Evolutionary conservation across 2,113 vertebrate genomes (phyloP).

Genomic region (Corvus hawaiiensis): DNA sequence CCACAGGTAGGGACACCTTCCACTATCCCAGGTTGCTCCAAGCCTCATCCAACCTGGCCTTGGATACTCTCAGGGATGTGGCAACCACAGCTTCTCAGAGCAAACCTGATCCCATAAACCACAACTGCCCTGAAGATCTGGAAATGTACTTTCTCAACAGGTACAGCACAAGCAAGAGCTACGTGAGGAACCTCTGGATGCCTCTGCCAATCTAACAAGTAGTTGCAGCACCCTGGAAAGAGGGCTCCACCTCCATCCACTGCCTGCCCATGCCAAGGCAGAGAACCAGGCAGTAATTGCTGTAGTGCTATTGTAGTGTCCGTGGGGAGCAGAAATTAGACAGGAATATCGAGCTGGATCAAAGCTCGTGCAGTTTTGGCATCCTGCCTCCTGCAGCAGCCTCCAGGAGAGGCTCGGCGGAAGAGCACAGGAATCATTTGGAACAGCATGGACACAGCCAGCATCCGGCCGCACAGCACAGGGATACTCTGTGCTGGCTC

Average conservation of each 20-base stretch:
- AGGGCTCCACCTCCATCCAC: not conserved
- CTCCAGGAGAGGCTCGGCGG: not conserved
- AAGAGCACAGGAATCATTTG: not conserved
- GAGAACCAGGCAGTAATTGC: not conserved
- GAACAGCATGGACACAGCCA: not conserved
- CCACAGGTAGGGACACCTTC: not conserved
- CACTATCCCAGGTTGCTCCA: not conserved
- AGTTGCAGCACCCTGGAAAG: not conserved
- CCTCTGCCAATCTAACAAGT: not conserved
- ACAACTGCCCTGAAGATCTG: not conserved
- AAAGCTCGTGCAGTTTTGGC: not conserved
- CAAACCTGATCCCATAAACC: not conserved
- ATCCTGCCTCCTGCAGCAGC: not conserved
- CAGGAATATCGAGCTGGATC: not conserved
- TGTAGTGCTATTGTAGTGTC: not conserved
- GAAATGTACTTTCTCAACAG: not conserved
- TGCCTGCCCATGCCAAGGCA: accelerated
- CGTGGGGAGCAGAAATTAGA: not conserved
- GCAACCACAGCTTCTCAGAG: not conserved
- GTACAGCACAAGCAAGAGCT: not conserved
- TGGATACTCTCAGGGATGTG: not conserved
- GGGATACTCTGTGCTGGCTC: accelerated
- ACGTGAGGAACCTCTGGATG: not conserved
- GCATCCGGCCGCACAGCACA: not conserved
- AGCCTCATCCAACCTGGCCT: not conserved